phyloP scores from a whole-genome alignment of 2,888 invertebrate species.

The Adineta ricciae region DNA sequence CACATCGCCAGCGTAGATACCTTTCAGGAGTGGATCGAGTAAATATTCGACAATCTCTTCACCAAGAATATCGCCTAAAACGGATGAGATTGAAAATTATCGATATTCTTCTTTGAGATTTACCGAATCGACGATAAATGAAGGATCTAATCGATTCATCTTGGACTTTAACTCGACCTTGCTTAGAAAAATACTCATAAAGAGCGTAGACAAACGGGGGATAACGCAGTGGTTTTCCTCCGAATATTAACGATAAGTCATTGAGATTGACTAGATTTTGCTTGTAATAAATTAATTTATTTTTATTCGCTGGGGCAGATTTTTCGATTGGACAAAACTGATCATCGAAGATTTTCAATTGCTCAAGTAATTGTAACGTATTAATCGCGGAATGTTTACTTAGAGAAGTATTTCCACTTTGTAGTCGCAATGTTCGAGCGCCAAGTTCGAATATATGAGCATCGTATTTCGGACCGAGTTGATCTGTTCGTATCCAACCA shows the following conservation, averaged over 20 bases:
- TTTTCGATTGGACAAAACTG: not conserved
- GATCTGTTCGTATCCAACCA: conserved; percentile 30
- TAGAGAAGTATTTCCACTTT: conserved; percentile 5
- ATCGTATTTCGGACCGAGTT: conserved; percentile 5
- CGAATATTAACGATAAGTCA: not conserved
- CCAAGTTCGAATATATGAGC: conserved; percentile 29
- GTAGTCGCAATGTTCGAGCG: conserved; percentile 26
- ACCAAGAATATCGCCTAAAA: not conserved
- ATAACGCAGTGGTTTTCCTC: not conserved
- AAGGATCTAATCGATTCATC: conserved; percentile 31
- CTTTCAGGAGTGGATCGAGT: conserved; percentile 33
- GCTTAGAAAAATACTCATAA: not conserved
- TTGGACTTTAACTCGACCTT: not conserved
- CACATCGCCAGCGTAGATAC: conserved; percentile 29
- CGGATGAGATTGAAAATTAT: too few species aligned
- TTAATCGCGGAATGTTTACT: not conserved
- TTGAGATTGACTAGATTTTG: not conserved
- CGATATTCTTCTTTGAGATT: too few species aligned
- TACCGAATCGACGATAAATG: conserved; percentile 27
- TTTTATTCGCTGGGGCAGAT: not conserved
- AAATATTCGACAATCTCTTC: conserved; percentile 29
- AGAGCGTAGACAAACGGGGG: not conserved
- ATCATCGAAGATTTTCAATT: not conserved
- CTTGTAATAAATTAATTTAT: conserved; percentile 28
- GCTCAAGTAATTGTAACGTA: conserved; percentile 15